phyloP scores from a whole-genome alignment of 2,797 vertebrate species.

The Eleutherodactylus coqui region DNA sequence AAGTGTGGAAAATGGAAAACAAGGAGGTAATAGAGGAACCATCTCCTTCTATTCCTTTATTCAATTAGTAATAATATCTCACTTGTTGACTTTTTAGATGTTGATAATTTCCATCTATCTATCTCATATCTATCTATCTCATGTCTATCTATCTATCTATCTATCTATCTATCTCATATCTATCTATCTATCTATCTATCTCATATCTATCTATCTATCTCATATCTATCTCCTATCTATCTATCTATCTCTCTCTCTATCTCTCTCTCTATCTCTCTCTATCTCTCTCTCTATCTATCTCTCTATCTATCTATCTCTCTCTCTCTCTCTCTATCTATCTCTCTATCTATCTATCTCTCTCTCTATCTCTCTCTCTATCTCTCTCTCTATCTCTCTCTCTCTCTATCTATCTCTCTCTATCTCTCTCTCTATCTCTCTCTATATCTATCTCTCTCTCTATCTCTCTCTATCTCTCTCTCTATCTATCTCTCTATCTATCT shows the following conservation, averaged over 20 bases:
- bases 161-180: no score
- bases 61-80: no score
- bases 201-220: no score
- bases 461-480: not conserved
- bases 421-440: not conserved
- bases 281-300: not conserved
- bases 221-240: not conserved
- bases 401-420: no score
- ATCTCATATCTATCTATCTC: no score
- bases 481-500: no score
- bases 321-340: not conserved
- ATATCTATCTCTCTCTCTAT: not conserved
- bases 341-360: not conserved
- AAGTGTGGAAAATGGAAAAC: slow-evolving; percentile 25
- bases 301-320: not conserved
- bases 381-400: not conserved
- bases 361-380: not conserved
- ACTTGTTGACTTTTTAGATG: no score
- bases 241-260: not conserved
- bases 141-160: no score
- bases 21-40: not conserved
- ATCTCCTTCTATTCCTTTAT: no score
- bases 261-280: not conserved
- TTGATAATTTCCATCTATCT: no score
- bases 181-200: no score